Base-by-base conservation (phyloP, 1,140 invertebrate species). In the Drosophila pallidifrons region DNA sequence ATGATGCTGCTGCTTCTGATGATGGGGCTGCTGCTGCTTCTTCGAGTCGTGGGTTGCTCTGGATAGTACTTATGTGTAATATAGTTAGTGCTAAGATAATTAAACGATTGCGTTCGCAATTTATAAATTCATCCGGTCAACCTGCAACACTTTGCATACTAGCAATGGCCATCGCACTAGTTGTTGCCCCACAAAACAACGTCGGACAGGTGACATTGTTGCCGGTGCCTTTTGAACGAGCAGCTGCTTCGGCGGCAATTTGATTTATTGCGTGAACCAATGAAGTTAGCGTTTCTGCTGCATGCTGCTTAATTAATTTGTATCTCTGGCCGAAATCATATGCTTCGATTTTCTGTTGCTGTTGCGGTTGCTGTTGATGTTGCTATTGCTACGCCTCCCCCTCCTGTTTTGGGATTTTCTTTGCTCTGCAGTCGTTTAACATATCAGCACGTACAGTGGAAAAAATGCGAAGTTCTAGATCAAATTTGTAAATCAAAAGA, bases 231-330 rank as follows among this genome's bases (percentile, higher is more conserved):
- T 89, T 89, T 89, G 77, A 65, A 65, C 66, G 52, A 2, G 28
- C 54, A 68, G 20, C 59, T 80, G 68, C 61, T 82, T 82, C 30
- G 30, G 30, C 30, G 69, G 52, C 75, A 75, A 85, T 82, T 90
- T 91, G 88, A 91, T 91, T 91, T 91, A 91, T 83, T 51, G 88
- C 63, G 55, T 59, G 61, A 83, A 83, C 88, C 78, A 88, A 88
- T 88, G 79, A 81, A 91, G 88, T 88, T 75, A 91, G 88, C 87
- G 69, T 85, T 32, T 89, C 81, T 89, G 85, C 67, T 67, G 78
- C 81, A 85, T 89, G 81, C 51, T 70, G 87, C 81, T 91, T 91
- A 91, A 91, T 91, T 91, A 91, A 91, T 91, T 91, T 91, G 87
- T 91, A 89, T 88, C 82, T 85, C 72, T 75, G 73, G 69, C 76